phyloP scores from a whole-genome alignment of 2,113 vertebrate genomes.

The Anoura caudifer region DNA sequence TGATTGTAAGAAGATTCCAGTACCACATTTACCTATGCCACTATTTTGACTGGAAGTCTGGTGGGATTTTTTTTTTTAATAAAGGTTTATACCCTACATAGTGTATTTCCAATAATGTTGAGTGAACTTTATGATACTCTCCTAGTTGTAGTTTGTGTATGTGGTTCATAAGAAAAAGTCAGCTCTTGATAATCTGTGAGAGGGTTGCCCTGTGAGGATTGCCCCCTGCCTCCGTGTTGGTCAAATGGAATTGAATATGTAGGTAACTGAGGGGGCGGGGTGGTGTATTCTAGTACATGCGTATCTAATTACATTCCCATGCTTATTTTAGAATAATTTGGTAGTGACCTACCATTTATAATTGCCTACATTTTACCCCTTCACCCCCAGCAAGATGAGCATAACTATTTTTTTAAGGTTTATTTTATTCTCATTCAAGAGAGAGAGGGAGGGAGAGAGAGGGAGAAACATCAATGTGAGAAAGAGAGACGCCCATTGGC shows the following conservation, averaged over 20 bases:
- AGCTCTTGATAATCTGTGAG: background rate
- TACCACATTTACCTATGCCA: no score
- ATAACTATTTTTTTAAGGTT: background rate
- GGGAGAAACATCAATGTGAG: no score
- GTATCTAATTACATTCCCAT: background rate
- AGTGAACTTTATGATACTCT: background rate
- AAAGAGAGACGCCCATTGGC: no score
- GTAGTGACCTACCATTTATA: background rate
- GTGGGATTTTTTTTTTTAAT: background rate
- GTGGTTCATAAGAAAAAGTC: background rate
- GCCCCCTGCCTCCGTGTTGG: background rate
- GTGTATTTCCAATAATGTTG: background rate
- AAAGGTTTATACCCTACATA: background rate
- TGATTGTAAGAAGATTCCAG: background rate
- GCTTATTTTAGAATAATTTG: background rate
- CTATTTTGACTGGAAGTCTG: background rate
- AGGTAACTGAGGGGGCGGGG: background rate
- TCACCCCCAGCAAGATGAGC: background rate
- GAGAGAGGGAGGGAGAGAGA: no score
- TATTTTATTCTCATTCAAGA: no score
- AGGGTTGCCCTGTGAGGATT: background rate
- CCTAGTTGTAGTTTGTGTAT: background rate
- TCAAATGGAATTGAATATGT: background rate
- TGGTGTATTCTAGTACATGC: background rate
- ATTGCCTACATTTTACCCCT: background rate